Conservation (phyloP, 2,888 invertebrate genomes). For the Aelia acuminata region DNA sequence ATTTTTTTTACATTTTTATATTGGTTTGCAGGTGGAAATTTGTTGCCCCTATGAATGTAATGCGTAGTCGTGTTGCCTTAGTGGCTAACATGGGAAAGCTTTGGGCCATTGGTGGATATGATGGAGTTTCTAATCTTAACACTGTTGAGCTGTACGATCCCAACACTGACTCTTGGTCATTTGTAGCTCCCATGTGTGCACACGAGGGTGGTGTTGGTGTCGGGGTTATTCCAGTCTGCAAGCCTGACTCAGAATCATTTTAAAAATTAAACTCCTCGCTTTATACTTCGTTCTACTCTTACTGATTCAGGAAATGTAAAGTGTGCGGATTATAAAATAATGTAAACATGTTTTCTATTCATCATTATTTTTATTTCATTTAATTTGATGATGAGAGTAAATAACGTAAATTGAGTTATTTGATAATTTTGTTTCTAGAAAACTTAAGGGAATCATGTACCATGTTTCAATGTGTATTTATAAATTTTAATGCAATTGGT, state of each 20-base stretch:
- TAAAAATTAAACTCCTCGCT: not conserved
- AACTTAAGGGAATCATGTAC: not conserved
- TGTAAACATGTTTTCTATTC: not conserved
- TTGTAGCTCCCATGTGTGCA: conserved; percentile 83
- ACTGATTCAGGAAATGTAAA: not conserved
- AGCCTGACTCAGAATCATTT: conserved; percentile 62
- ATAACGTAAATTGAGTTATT: not conserved
- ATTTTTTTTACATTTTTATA: not conserved
- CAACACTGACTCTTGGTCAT: conserved; percentile 79
- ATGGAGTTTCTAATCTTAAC: conserved; percentile 84
- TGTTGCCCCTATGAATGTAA: conserved; percentile 85
- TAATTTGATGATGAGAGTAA: not conserved
- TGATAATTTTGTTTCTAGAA: not conserved
- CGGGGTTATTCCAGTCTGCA: conserved; percentile 79
- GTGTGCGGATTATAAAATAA: not conserved
- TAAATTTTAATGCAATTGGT: not conserved
- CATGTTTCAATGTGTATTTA: not conserved
- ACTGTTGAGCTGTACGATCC: conserved; percentile 91
- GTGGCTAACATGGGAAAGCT: conserved; percentile 87
- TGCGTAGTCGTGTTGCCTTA: conserved; percentile 84
- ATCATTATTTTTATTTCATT: not conserved
- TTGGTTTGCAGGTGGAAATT: conserved; percentile 76
- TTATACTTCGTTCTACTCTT: not conserved
- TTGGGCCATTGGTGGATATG: conserved; percentile 86
- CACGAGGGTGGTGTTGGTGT: conserved; percentile 94